Base-by-base conservation (phyloP, 1,140 invertebrate genomes). In the Stegodyphus dumicola region DNA sequence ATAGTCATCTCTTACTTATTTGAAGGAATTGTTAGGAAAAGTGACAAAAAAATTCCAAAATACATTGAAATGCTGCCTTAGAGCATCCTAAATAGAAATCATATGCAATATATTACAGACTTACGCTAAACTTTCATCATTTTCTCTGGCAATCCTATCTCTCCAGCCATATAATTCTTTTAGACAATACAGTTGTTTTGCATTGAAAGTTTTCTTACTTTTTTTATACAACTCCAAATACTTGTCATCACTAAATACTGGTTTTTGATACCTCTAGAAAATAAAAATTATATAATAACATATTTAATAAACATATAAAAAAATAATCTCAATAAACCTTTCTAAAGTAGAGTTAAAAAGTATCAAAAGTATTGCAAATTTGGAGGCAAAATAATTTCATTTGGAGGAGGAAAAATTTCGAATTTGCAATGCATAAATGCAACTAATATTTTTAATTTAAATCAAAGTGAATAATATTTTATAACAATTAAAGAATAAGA, bases 81-180 rank as follows among this genome's bases (percentile, higher is more conserved):
- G 7, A 69, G 67, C 9, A n/a, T 69, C 33, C 33, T 33, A 33
- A 33, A 33, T 33, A 33, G 33, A 33, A 33, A 33, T 33, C 33
- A 33, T 33, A 33, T 33, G 33, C 33, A 33, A 33, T 33, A 49
- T 53, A 17, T n/a, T 15, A 17, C 66, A 69, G 65, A 88, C 91
- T 91, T 90, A 95, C 93, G 92, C 93, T 15, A 91, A 91, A 89
- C 97, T 98, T 90, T 99, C 98, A 91, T 99, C 98, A 89, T 98
- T 94, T 66, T 93, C 89, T 66, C 98, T 91, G 0, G 98, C 98
- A 7, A 94, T 92, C 33, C 91, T 89, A 91, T 99, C 97, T 71
- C 98, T 91, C 98, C 98, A 99, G 48, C 92, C 92, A 89, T 94
- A 98, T 0, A 99, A 89, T 88, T 95, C 92, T 87, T 94, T 94